Base-by-base conservation (phyloP, 2,888 invertebrate species). In the Tinea pellionella region DNA sequence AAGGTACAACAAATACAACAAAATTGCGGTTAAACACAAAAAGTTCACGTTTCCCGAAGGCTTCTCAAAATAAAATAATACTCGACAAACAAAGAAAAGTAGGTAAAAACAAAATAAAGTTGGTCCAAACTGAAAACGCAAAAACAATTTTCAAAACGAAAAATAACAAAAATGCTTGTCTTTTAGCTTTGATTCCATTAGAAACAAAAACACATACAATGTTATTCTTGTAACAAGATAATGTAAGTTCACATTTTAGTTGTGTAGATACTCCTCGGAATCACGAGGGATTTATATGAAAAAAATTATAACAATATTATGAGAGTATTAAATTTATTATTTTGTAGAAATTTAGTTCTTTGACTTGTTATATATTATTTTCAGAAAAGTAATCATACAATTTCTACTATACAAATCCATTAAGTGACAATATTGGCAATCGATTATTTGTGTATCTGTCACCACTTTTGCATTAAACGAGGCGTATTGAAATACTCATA, bases 1-100 rank as follows among this genome's bases (percentile, higher is more conserved):
- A 12, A 37, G n/a, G 11, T 47, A 16, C 13, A 47, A 47, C 47
- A 47, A 47, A 47, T 16, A 16, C 6, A 16, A 16, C 13, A 9
- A 47, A 16, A 16, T 47, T 47, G 47, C 47, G 47, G 47, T 47
- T 47, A 47, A 13, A 47, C 16, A 47, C 47, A 47, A 47, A 47
- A 37, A 37, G 37, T 16, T 47, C n/a, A 16, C 16, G 16, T 47
- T 47, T 15, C 2, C 47, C 8, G 15, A 47, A 47, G 47, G 47
- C 47, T 47, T 47, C 16, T 47, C 47, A 47, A 47, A 47, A 47
- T 47, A 47, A 47, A 47, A 47, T 16, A 7, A 47, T 16, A 47
- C 47, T 47, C 47, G 47, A 47, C 47, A 47, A 47, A 47, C 47
- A 47, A 47, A 16, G 15, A 16, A 47, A 16, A 47, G 47, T 16